Evolutionary conservation across 2,888 invertebrate genomes (phyloP).

Genomic region (Chrysotoxum bicinctum): DNA sequence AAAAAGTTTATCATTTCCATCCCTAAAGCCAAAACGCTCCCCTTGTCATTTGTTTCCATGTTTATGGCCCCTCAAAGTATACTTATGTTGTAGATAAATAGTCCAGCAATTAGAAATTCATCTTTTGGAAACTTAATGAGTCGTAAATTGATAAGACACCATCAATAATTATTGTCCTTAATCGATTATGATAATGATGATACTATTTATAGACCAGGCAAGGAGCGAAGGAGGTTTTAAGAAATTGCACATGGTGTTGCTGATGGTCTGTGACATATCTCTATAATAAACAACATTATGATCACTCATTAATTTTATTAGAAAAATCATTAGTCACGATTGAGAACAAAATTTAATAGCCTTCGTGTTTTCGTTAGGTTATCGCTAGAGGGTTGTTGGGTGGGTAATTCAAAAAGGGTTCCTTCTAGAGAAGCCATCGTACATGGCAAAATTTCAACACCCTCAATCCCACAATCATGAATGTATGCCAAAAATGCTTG

Average conservation of each 20-base stretch:
- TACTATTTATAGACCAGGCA: not conserved
- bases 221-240: not conserved
- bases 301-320: constrained; percentile 79
- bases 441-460: not conserved
- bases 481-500: constrained; percentile 47
- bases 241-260: not conserved
- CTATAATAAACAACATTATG: constrained; percentile 75
- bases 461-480: not conserved
- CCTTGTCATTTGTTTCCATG: not conserved
- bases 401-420: not conserved
- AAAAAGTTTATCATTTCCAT: not conserved
- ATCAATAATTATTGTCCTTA: constrained; percentile 56
- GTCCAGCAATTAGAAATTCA: constrained; percentile 61
- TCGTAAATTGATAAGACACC: constrained; percentile 70
- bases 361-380: not conserved
- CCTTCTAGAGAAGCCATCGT: not conserved
- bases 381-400: not conserved
- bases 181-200: constrained; percentile 46
- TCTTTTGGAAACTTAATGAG: constrained; percentile 59
- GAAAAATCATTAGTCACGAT: constrained; percentile 79
- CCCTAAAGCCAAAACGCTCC: not conserved
- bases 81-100: constrained; percentile 44
- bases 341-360: constrained; percentile 73
- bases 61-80: not conserved
- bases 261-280: constrained; percentile 30